Base-by-base conservation (phyloP, 2,888 invertebrate genomes). In the Tanypteryx hageni region DNA sequence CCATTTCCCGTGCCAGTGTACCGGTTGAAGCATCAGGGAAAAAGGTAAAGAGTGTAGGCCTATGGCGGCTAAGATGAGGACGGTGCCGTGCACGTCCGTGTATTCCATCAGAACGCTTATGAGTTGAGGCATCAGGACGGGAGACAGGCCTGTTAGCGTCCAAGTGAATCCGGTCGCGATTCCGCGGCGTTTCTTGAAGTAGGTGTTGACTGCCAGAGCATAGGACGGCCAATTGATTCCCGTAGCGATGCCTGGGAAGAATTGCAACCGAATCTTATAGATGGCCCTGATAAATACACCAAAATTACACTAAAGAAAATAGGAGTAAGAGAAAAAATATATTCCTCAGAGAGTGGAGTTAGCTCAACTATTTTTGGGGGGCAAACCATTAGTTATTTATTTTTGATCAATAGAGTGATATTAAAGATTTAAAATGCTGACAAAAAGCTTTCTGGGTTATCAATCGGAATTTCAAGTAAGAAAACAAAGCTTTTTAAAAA, bases 11-110 rank as follows among this genome's bases (percentile, higher is more conserved):
- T 97, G 97, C 96, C 97, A 96, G 94, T 97, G 96, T 58, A 97
- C 96, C 0, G 97, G 97, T 94, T 97, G 97, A 92, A 97, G 95
- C 56, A 97, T 94, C 92, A 96, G 96, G 0, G 97, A 96, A 0
- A 97, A 97, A 0, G 97, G 96, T 14, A 97, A 95, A 0, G 97
- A 96, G 94, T 97, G 97, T 94, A 97, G 95, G 0, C 97, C 96
- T 68, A 97, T 94, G 0, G 96, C 97, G 0, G 97, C 97, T 93
- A 97, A 94, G 93, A 97, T 95, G 13, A 97, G 95, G 84, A 97
- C 97, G 0, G 97, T 96, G 94, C 97, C 97, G 92, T 97, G 95
- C 94, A 97, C 97, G 91, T 96, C 96, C 94, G 96, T 97, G 92
- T 95, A 95, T 89, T 96, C 96, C 16, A 97, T 95, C 7, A 97